phyloP scores from a whole-genome alignment of 37 sponge, comb jelly and placozoan genomes.

The Cliona cf. orientalis region DNA sequence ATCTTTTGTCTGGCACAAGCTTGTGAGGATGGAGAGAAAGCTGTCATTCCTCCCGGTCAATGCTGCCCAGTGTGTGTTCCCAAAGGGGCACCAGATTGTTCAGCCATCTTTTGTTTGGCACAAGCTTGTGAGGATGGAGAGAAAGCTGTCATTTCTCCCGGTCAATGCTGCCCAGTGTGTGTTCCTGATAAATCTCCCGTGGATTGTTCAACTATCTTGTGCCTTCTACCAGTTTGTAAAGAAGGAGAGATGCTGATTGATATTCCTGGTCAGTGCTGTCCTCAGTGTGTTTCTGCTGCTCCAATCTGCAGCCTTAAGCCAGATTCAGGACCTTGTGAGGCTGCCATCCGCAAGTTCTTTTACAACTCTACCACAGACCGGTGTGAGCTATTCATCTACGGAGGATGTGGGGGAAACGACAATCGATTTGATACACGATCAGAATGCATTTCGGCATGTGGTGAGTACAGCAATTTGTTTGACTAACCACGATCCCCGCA shows the following conservation, averaged over 20 bases:
- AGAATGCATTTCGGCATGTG: background rate
- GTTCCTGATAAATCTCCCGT: no score
- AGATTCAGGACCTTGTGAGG: constrained; percentile 23
- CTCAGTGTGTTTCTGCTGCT: background rate
- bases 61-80: no score
- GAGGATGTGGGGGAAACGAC: constrained; percentile 38
- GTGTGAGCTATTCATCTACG: constrained; percentile 52
- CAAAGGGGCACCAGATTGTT: constrained; percentile 22
- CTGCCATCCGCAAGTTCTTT: constrained; percentile 17
- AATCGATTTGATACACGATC: constrained; percentile 11
- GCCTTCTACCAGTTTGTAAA: background rate
- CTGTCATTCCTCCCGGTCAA: no score
- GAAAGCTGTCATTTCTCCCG: background rate
- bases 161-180: constrained; percentile 30
- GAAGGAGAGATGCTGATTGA: background rate
- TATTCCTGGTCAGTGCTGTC: background rate
- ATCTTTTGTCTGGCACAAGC: no score
- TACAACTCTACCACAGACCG: constrained; percentile 5
- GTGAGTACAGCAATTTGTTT: constrained; percentile 4
- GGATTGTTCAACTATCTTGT: background rate
- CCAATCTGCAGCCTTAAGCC: background rate
- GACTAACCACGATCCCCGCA: no score
- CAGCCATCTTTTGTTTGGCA: background rate
- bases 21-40: no score
- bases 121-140: background rate